Evolutionary conservation across 2,797 vertebrate genomes (phyloP), one percentile per base, ranked within the genome.

Genomic region (Taenioides sp.): DNA sequence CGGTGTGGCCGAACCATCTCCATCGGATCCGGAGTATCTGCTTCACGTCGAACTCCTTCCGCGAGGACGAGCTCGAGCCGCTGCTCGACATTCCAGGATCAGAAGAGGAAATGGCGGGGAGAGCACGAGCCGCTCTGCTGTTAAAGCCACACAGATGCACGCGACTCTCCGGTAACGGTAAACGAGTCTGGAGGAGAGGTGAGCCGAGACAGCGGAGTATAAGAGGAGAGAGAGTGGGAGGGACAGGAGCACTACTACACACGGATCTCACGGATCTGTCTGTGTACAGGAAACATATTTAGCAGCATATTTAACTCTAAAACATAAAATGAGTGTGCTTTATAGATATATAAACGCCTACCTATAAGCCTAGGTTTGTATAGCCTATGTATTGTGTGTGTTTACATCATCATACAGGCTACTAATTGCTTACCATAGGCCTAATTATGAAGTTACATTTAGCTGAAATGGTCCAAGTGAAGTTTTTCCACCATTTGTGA

Each of bases 31-130:
- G 94, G 92, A 99, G 95, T 87, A 99, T 98, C 94, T 98, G 98
- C 87, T 97, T 99, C 92, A 99, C 96, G 75, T 98, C 98, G 93
- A 99, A 98, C 92, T 98, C 97, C 95, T 96, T 98, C 92, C 95
- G 95, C 91, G 95, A 95, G 77, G 91, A 92, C 75, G 91, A 89
- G 87, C 87, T 65, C 84, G 90, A 89, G 78, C 87, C 83, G 84
- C 90, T 78, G 88, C 92, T 95, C 95, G 98, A 98, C 98, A 99
- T 99, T 90, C 95, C 93, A 86, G 88, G 82, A 75, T 87, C 72
- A 70, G 28, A 66, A 73, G 75, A 82, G 72, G 89, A 89, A 89
- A 88, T 88, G 89, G 89, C 84, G 87, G 77, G 80, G 78, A 82
- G 88, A 84, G 84, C 87, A 73, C 80, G 86, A 79, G 79, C 74